Percentiles rank a stretch among this genome's conserved stretches.
Evolutionary conservation across 2,113 vertebrate species (phyloP).

Genomic region (Tachysurus vachellii): DNA sequence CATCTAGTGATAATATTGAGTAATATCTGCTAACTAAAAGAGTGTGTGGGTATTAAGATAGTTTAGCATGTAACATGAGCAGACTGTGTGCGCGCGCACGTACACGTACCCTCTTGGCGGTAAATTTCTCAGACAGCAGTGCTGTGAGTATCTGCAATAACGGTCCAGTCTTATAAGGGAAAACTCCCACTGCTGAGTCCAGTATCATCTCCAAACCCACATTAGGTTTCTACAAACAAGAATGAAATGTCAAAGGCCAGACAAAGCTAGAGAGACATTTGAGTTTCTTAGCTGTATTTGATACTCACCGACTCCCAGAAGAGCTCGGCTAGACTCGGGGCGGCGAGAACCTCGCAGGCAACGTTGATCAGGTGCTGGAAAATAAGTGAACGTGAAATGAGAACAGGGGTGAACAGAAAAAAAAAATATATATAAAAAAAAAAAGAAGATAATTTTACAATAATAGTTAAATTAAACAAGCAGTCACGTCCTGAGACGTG

Average conservation of each 20-base stretch:
- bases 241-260: background rate
- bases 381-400: background rate
- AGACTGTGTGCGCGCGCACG: background rate
- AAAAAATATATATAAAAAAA: background rate
- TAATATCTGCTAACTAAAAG: background rate
- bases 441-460: too few relatives aligned
- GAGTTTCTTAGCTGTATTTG: background rate
- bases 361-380: constrained; percentile 86
- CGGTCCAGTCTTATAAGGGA: constrained; percentile 88
- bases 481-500: too few relatives aligned
- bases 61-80: background rate
- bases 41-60: background rate
- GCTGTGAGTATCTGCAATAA: constrained; percentile 90
- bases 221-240: constrained; percentile 81
- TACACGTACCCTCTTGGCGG: constrained; percentile 86
- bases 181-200: constrained; percentile 91
- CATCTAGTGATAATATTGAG: background rate
- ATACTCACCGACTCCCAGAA: constrained; percentile 95
- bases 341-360: constrained; percentile 90
- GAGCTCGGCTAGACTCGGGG: constrained; percentile 89
- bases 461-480: too few relatives aligned
- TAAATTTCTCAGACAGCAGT: constrained; percentile 90
- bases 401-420: background rate
- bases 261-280: background rate
- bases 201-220: constrained; percentile 92